Conservation (phyloP, 2,113 vertebrate genomes). For the Xiphorhynchus elegans region DNA sequence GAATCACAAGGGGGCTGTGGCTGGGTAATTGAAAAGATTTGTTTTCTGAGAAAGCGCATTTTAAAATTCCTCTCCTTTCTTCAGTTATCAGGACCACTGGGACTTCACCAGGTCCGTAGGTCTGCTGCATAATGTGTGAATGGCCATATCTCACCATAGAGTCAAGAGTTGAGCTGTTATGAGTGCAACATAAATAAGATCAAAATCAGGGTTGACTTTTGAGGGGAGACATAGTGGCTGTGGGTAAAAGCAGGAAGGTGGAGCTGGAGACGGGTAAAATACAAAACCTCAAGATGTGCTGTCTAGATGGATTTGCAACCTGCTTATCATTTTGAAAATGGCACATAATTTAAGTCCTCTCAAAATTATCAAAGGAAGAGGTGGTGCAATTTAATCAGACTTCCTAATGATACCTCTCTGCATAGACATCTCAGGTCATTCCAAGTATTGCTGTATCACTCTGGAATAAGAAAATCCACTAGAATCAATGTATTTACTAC, state of each 20-base stretch:
- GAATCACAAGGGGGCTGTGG: neutral
- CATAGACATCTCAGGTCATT: neutral
- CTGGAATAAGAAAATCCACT: neutral
- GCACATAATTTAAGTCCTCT: neutral
- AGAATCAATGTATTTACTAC: neutral
- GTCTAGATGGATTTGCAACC: neutral
- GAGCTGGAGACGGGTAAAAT: neutral
- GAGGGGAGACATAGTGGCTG: neutral
- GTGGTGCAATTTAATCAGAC: neutral
- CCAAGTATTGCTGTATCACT: neutral
- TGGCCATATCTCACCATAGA: neutral
- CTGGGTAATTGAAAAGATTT: conserved; percentile 28
- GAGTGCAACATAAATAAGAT: neutral
- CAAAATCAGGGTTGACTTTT: neutral
- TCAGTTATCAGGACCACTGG: conserved; percentile 6
- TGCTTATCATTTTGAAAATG: neutral
- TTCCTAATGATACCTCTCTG: neutral
- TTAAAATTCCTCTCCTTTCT: conserved; percentile 8
- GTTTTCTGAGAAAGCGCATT: conserved; percentile 14
- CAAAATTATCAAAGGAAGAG: neutral
- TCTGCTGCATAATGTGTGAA: conserved; percentile 21
- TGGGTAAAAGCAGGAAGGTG: neutral
- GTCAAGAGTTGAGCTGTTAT: conserved; percentile 29
- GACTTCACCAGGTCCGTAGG: neutral
- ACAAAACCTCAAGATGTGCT: neutral